phyloP scores from a whole-genome alignment of 1,140 invertebrate genomes.

The Alviniconcha marisindica region DNA sequence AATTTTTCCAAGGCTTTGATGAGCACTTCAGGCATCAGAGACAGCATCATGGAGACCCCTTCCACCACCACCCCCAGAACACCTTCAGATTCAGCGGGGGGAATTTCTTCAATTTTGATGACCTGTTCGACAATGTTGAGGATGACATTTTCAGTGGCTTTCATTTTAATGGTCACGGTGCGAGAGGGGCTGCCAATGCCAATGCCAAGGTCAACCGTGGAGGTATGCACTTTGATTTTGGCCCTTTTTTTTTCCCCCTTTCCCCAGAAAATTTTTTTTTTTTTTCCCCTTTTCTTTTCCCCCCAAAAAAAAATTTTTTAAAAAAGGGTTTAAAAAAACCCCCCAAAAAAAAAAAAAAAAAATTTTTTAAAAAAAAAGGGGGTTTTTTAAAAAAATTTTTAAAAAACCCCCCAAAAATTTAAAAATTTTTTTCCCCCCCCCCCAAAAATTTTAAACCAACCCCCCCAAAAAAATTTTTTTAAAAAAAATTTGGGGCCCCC shows the following conservation, averaged over 20 bases:
- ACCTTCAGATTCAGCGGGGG: slow-evolving; percentile 54
- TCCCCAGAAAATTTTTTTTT: too few species aligned
- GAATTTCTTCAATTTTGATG: slow-evolving; percentile 67
- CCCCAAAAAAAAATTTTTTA: too few species aligned
- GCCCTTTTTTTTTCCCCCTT: slow-evolving; percentile 40
- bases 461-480: too few species aligned
- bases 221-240: slow-evolving; percentile 22
- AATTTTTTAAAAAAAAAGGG: too few species aligned
- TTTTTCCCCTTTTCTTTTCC: too few species aligned
- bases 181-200: neutral
- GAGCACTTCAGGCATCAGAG: slow-evolving; percentile 58
- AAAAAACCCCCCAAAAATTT: too few species aligned
- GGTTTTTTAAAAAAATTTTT: too few species aligned
- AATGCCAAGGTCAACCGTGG: neutral
- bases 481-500: too few species aligned
- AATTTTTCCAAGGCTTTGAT: slow-evolving; percentile 71
- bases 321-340: too few species aligned
- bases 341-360: too few species aligned
- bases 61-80: slow-evolving; percentile 50
- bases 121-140: slow-evolving; percentile 66
- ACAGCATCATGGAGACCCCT: slow-evolving; percentile 43
- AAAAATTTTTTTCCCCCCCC: too few species aligned
- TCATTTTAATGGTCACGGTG: slow-evolving; percentile 45
- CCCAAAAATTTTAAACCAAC: too few species aligned
- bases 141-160: slow-evolving; percentile 50